Evolutionary conservation across 2,888 invertebrate species (phyloP), one percentile per base, ranked within the genome.

Genomic region (Habrosyne pyritoides): DNA sequence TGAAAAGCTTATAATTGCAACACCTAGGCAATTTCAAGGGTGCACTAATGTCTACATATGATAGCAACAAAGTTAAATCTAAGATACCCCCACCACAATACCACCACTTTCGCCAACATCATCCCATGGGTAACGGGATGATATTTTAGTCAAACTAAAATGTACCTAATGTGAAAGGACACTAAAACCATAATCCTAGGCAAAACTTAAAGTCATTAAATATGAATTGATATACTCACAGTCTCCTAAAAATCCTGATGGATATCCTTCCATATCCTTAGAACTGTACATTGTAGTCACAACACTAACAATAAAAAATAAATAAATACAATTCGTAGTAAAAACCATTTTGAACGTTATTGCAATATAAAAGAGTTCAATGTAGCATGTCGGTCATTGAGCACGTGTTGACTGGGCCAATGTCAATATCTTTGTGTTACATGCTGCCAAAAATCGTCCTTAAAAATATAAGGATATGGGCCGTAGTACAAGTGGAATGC

Each of bases 191-290:
- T n/a, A n/a, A n/a, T n/a, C n/a, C n/a, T n/a, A n/a, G n/a, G n/a
- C n/a, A n/a, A n/a, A n/a, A n/a, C n/a, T n/a, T n/a, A n/a, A n/a
- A n/a, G n/a, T n/a, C n/a, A n/a, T n/a, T n/a, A n/a, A 33, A n/a
- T 30, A 30, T 30, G 10, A 10, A 30, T 3, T 4, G 33, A 5
- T 6, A 5, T 57, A 87, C 88, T 87, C 66, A 89, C 89, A 89
- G 63, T 88, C 74, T 36, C 81, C 57, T 10, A 89, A 63, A 66
- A 77, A 86, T 56, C 89, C 89, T 0, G 69, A 55, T 1, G 87
- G 76, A 59, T 86, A 84, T 0, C 89, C 89, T 51, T 86, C 88
- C 54, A 82, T 24, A 12, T 69, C 69, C 36, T 79, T 85, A 0
- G 78, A 75, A 60, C 83, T 84, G n/a, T 75, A 58, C 77, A 83